phyloP scores from a whole-genome alignment of 1,140 invertebrate species.

The Harpegnathos saltator region DNA sequence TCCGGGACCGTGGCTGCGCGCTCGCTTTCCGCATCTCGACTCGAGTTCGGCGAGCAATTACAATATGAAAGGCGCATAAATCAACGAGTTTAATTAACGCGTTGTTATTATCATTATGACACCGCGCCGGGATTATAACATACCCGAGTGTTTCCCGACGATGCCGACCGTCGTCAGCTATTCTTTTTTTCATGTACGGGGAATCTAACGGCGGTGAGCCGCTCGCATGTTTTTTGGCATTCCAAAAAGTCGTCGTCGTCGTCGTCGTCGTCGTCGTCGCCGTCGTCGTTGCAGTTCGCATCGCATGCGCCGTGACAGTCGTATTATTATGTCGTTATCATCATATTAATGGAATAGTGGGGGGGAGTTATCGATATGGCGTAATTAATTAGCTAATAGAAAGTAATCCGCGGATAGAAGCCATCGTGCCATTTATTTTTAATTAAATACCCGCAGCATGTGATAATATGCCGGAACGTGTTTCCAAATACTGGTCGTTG shows the following conservation, averaged over 20 bases:
- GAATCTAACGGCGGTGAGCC: conserved; percentile 4
- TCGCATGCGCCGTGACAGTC: conserved; percentile 51
- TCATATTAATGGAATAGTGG: conserved; percentile 59
- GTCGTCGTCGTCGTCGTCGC: not conserved
- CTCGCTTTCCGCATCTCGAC: conserved; percentile 70
- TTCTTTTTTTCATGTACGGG: conserved; percentile 54
- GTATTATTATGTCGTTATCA: conserved; percentile 56
- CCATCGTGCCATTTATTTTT: conserved; percentile 51
- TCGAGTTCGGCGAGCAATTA: conserved; percentile 84
- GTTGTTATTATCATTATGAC: conserved; percentile 85
- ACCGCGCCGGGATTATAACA: conserved; percentile 78
- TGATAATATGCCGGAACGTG: not conserved
- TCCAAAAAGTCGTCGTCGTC: conserved; percentile 18
- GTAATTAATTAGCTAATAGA: conserved; percentile 63
- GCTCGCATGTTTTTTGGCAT: conserved; percentile 31
- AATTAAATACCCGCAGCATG: conserved; percentile 45
- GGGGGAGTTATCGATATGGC: conserved; percentile 45
- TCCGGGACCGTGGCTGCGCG: conserved; percentile 68
- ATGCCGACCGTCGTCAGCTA: conserved; percentile 30
- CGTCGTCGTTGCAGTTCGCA: too few relatives aligned
- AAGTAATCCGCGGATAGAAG: conserved; percentile 53
- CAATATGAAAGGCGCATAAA: conserved; percentile 85
- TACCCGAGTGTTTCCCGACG: conserved; percentile 63
- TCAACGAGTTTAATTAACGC: conserved; percentile 84
- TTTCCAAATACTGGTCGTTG: conserved; percentile 37